A percentile compares a stretch with the other conserved stretches of the same genome.
phyloP scores from a whole-genome alignment of 2,888 invertebrate genomes.

The Chydorus sphaericus region DNA sequence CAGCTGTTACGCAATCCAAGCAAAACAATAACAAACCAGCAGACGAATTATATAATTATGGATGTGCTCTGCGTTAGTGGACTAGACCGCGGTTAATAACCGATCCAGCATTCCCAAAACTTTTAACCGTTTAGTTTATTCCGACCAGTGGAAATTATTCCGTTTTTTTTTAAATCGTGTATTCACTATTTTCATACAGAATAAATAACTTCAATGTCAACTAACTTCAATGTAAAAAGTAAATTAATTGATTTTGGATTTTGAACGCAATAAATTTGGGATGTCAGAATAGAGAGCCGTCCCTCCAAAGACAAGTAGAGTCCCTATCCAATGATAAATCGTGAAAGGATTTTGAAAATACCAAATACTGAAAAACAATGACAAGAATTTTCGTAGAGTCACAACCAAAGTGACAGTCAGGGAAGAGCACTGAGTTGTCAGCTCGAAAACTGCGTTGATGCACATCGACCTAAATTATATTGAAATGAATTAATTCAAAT shows the following conservation, averaged over 20 bases:
- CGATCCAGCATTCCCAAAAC: too few relatives aligned
- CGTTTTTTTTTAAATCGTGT: too few relatives aligned
- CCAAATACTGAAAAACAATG: conserved; percentile 83
- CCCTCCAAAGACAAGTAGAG: conserved; percentile 75
- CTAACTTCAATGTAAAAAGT: too few relatives aligned
- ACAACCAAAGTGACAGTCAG: conserved; percentile 90
- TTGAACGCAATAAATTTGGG: conserved; percentile 8
- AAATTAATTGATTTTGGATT: neutral
- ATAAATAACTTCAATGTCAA: too few relatives aligned
- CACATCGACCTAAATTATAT: conserved; percentile 50
- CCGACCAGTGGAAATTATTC: too few relatives aligned
- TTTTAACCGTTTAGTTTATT: too few relatives aligned
- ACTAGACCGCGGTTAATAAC: too few relatives aligned
- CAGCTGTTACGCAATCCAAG: too few relatives aligned
- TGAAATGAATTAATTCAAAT: conserved; percentile 20
- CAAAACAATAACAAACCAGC: too few relatives aligned
- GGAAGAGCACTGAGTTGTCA: conserved; percentile 87
- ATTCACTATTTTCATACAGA: too few relatives aligned
- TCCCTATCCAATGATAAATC: conserved; percentile 76
- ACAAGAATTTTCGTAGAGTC: conserved; percentile 87
- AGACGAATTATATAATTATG: too few relatives aligned
- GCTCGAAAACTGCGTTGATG: conserved; percentile 82
- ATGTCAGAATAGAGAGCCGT: conserved; percentile 78
- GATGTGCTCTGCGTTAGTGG: too few relatives aligned
- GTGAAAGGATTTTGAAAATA: conserved; percentile 94